Evolutionary conservation across 2,797 vertebrate species (phyloP).

Genomic region (Urophycis tenuis): DNA sequence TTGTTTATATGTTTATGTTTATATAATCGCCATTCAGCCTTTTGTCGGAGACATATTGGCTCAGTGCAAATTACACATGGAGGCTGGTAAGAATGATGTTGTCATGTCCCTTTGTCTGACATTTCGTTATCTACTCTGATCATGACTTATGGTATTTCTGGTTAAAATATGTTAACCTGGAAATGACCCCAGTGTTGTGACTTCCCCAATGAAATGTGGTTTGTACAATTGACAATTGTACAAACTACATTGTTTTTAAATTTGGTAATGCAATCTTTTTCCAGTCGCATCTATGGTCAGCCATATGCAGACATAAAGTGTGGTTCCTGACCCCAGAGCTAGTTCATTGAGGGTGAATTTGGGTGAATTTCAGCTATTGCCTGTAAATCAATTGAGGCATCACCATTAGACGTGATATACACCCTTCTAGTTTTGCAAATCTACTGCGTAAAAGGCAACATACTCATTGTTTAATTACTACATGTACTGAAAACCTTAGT

Average conservation of each 20-base stretch:
- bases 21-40: no score
- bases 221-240: neutral
- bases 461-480: neutral
- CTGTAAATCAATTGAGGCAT: neutral
- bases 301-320: no score
- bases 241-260: neutral
- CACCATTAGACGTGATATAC: neutral
- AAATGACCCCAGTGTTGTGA: no score
- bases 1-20: no score
- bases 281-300: no score
- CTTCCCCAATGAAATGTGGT: no score
- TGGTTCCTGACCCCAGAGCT: no score
- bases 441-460: neutral
- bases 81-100: neutral
- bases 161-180: no score
- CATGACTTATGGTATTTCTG: neutral
- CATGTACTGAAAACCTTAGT: neutral
- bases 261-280: no score
- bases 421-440: neutral
- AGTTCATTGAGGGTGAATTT: no score
- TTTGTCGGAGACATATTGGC: neutral
- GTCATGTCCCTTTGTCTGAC: neutral
- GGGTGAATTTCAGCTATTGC: neutral
- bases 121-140: neutral
- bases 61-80: neutral